Conservation (phyloP, 2,797 vertebrate genomes). For the Pantherophis vulpinus region DNA sequence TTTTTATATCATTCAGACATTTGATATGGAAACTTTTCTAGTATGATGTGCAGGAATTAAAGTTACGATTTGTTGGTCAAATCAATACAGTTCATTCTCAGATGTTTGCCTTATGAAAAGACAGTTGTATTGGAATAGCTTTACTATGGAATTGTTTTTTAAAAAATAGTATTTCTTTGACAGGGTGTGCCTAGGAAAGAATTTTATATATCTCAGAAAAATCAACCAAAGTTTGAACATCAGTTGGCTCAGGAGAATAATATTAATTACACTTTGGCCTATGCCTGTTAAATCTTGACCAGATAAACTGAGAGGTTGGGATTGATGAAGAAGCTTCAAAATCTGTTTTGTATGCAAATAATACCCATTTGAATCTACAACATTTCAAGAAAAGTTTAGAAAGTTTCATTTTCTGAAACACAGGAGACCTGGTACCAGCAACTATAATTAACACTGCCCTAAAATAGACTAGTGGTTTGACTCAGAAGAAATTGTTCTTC, state of each 20-base stretch:
- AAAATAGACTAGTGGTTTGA: background rate
- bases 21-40: background rate
- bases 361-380: background rate
- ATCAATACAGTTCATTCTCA: background rate
- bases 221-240: background rate
- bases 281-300: background rate
- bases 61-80: background rate
- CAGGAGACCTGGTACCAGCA: background rate
- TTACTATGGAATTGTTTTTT: background rate
- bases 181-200: background rate
- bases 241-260: background rate
- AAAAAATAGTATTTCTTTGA: background rate
- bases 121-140: background rate
- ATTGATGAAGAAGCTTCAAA: background rate
- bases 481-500: background rate
- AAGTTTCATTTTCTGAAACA: background rate
- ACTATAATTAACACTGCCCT: background rate
- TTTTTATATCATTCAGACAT: background rate
- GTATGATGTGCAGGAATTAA: background rate
- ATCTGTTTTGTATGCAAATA: background rate
- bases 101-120: background rate
- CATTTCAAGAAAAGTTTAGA: background rate
- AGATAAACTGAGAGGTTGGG: background rate
- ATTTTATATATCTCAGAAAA: background rate
- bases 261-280: background rate